Percentiles rank a stretch among this genome's conserved stretches.
These are phyloP conservation scores for Lamellibrachia satsuma DNA, from an alignment of 2,888 invertebrate species.

Conservation along the genomic window DNA sequence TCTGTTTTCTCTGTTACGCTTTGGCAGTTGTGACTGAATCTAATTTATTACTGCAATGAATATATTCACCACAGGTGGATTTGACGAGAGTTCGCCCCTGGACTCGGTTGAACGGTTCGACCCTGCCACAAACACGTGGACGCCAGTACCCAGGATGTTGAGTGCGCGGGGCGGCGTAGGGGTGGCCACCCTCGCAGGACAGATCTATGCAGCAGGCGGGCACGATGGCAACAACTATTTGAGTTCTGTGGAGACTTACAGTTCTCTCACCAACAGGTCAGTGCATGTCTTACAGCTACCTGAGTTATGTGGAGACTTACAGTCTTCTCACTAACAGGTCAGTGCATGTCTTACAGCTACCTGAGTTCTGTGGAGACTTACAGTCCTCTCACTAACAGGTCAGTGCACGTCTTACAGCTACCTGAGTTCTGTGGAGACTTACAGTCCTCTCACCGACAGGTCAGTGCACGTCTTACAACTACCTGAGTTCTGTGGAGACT, in stretches of 20 bases:
- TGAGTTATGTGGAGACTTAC: slow-evolving; percentile 61
- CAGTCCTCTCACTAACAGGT: not conserved
- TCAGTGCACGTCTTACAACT: too few relatives aligned
- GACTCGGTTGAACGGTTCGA: slow-evolving; percentile 66
- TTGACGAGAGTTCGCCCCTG: slow-evolving; percentile 68
- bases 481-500: too few relatives aligned
- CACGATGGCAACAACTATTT: slow-evolving; percentile 68
- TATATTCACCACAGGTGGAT: slow-evolving; percentile 61
- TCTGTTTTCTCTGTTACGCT: too few relatives aligned
- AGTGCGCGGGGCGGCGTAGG: slow-evolving; percentile 66
- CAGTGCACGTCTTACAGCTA: not conserved
- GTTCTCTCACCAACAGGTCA: slow-evolving; percentile 65
- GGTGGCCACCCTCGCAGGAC: slow-evolving; percentile 60
- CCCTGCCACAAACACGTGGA: slow-evolving; percentile 62
- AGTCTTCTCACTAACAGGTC: slow-evolving; percentile 59
- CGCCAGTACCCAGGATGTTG: slow-evolving; percentile 59
- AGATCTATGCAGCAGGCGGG: slow-evolving; percentile 68
- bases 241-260: slow-evolving; percentile 68
- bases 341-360: slow-evolving; percentile 21
- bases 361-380: not conserved
- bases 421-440: too few relatives aligned
- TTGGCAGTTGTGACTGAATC: not conserved
- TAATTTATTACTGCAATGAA: not conserved
- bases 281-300: not conserved
- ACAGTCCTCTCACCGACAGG: too few relatives aligned